Base-by-base conservation (phyloP, 2,888 invertebrate genomes). In the Perizoma affinitatum region DNA sequence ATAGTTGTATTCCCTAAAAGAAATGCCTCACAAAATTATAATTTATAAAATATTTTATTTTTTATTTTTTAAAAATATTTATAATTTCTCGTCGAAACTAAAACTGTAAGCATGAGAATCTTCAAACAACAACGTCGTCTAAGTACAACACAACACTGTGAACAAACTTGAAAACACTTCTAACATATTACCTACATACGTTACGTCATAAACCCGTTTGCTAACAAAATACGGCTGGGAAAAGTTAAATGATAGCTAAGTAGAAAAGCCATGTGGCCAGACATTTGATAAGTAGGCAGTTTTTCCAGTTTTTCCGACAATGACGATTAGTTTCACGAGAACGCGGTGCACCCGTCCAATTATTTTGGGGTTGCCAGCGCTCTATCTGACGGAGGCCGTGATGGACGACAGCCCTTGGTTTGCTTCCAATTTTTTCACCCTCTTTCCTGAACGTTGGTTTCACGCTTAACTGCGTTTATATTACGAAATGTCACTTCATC, bases 391-490 rank as follows among this genome's bases (percentile, higher is more conserved):
- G 74, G 73, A 72, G 69, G 67, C 72, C 68, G 77, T 84, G 84
- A 85, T 82, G 79, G 75, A 86, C 77, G 81, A 76, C 77, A 76
- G 70, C 69, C 74, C 73, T 48, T 72, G 75, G 71, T 81, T 82
- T 83, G 82, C 82, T 76, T 76, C 78, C 73, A 75, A 78, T 78
- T 79, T 79, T 80, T 76, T 71, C 64, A 69, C 69, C 69, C 71
- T 73, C 67, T 72, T 71, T 70, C 69, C 41, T 43, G 57, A 68
- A 58, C 59, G 62, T 63, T 66, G 54, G 68, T 61, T 72, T 75
- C 68, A 71, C 73, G 71, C 69, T 68, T 62, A 52, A 56, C 60
- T 73, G 67, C 69, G 74, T 76, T 72, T 73, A 73, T 68, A 66
- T 70, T 65, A 65, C 61, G 66, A 70, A 66, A 65, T 66, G 58